Percentiles rank a stretch among this genome's conserved stretches.
Conservation (phyloP, 2,797 vertebrate genomes). For the Sebastes steindachneri region DNA sequence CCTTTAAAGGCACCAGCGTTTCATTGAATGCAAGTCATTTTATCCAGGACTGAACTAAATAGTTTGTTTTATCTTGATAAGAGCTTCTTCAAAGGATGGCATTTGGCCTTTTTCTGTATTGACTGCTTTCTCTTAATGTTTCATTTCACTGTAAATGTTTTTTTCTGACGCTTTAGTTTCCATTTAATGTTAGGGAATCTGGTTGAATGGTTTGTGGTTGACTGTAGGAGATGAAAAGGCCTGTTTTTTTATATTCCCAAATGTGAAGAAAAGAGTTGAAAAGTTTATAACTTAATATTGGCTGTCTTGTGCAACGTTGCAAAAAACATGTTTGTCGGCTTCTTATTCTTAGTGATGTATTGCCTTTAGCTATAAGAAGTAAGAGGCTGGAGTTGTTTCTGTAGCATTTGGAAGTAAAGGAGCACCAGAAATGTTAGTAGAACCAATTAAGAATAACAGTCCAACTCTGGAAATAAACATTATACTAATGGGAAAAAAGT, state of each 20-base stretch:
- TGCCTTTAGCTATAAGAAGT: background rate
- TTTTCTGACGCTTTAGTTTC: background rate
- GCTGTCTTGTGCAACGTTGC: background rate
- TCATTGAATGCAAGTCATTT: constrained; percentile 11
- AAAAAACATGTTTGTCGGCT: background rate
- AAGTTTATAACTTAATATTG: background rate
- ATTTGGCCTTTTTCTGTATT: background rate
- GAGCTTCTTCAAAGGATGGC: constrained; percentile 22
- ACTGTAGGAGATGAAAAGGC: background rate
- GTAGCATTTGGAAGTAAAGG: background rate
- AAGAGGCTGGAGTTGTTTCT: background rate
- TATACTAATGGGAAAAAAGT: background rate
- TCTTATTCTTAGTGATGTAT: background rate
- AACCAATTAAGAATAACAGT: background rate
- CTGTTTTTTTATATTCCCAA: background rate
- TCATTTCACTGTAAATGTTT: background rate
- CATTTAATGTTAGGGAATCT: background rate
- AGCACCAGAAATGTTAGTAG: background rate
- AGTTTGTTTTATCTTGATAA: constrained; percentile 25
- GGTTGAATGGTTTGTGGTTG: background rate
- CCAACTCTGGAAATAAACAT: background rate
- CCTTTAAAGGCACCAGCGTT: background rate
- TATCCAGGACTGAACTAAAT: constrained; percentile 12
- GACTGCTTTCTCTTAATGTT: background rate
- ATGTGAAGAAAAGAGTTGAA: background rate